These are phyloP conservation scores for Drosophila kuntzei DNA, from an alignment of 2,888 invertebrate species.

Conservation along the genomic window DNA sequence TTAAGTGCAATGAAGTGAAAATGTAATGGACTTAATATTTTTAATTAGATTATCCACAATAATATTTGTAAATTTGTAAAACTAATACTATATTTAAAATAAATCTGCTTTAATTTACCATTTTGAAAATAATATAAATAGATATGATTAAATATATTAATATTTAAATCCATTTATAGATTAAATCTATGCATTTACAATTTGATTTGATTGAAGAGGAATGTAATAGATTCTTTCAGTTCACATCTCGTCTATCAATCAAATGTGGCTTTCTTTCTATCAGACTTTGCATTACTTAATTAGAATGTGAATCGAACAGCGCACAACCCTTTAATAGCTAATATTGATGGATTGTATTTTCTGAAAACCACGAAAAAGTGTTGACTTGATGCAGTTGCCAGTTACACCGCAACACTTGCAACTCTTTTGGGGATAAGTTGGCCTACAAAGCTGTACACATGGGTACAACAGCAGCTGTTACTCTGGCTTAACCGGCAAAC, in stretches of 20 bases:
- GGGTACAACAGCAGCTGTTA: constrained; percentile 18
- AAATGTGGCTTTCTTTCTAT: neutral
- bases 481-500: constrained; percentile 34
- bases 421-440: constrained; percentile 4
- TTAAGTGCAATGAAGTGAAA: neutral
- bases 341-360: neutral
- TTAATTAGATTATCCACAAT: too few relatives aligned
- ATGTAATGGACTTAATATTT: too few relatives aligned
- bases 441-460: neutral
- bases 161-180: too few relatives aligned
- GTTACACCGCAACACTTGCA: constrained; percentile 12
- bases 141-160: too few relatives aligned
- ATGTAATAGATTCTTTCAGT: neutral
- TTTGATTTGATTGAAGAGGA: neutral
- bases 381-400: constrained; percentile 10
- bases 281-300: neutral
- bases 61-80: too few relatives aligned
- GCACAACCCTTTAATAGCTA: too few relatives aligned
- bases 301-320: neutral
- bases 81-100: too few relatives aligned
- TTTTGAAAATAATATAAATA: too few relatives aligned
- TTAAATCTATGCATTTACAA: too few relatives aligned
- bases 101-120: too few relatives aligned
- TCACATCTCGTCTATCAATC: neutral
- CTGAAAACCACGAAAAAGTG: neutral